Percentiles rank a stretch among this genome's conserved stretches.
Conservation (phyloP, 2,888 invertebrate species). For the Melanostoma scalare region DNA sequence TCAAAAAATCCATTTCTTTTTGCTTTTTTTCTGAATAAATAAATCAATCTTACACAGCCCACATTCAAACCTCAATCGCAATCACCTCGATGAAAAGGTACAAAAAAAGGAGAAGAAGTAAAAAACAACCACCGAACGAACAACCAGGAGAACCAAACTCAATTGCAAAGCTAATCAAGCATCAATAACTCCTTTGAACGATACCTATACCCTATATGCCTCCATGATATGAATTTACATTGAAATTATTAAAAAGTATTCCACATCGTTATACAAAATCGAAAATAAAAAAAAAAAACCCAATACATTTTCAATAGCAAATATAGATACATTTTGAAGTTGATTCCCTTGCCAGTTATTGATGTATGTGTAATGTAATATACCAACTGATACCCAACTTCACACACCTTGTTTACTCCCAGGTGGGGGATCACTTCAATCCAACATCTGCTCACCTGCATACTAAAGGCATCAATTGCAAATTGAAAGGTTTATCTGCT, state of each 20-base stretch:
- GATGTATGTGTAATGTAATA: constrained; percentile 11
- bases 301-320: constrained; percentile 38
- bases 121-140: not conserved
- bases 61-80: not conserved
- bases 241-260: constrained; percentile 43
- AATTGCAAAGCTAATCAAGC: constrained; percentile 42
- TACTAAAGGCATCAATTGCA: constrained; percentile 64
- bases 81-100: constrained; percentile 24
- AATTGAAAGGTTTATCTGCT: constrained; percentile 67
- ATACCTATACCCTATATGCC: not conserved
- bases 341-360: constrained; percentile 31
- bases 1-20: not conserved
- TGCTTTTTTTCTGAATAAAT: not conserved
- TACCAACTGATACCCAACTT: not conserved
- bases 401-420: constrained; percentile 9
- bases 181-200: constrained; percentile 43
- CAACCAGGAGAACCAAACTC: not conserved
- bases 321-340: constrained; percentile 23
- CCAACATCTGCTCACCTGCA: constrained; percentile 62
- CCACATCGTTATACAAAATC: not conserved
- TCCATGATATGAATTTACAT: constrained; percentile 20
- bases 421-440: constrained; percentile 38
- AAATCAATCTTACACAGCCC: constrained; percentile 6
- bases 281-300: constrained; percentile 19
- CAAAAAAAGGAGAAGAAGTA: not conserved